Evolutionary conservation across 1,140 invertebrate genomes (phyloP), one percentile per base, ranked within the genome.

Genomic region (Aphaenogaster ashmeadi): DNA sequence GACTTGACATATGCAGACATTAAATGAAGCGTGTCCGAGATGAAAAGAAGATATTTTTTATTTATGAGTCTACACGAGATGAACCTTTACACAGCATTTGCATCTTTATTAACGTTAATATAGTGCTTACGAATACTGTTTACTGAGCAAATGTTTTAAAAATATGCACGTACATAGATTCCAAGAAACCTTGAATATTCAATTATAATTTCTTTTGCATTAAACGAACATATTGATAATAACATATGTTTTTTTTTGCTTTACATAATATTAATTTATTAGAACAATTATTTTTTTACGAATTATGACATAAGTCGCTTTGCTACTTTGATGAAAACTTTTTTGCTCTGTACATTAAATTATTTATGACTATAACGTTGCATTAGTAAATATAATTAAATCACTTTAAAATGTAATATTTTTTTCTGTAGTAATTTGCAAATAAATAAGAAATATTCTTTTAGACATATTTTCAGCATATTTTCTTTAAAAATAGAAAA

Each of bases 111-210:
- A 52, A 50, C n/a, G 27, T 80, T 41, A 41, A 52, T 2, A 47
- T 13, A 47, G 2, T 44, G 8, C 33, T 79, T 79, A 33, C 5
- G n/a, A 79, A 79, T 79, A 2, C 9, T 41, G 11, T 80, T 79
- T 36, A 47, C 50, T 69, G 7, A 81, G 13, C 1, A 69, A 81
- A 81, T n/a, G 13, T 69, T 69, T 69, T 47, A 67, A 67, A 80
- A 41, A 80, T n/a, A 33, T 69, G n/a, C 36, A 69, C 7, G 0
- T 27, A n/a, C 6, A 15, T 13, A 11, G 18, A 79, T 80, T 67
- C 33, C 41, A 44, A 69, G 62, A 69, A 80, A 15, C 5, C 41
- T 80, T 38, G 36, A 54, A 69, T 80, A 52, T 66, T 52, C 41
- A 52, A 67, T 52, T 80, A 9, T 52, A 36, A 27, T 52, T 18